Evolutionary conservation across 2,797 vertebrate species (phyloP).

Genomic region (Coracias cyanogaster): DNA sequence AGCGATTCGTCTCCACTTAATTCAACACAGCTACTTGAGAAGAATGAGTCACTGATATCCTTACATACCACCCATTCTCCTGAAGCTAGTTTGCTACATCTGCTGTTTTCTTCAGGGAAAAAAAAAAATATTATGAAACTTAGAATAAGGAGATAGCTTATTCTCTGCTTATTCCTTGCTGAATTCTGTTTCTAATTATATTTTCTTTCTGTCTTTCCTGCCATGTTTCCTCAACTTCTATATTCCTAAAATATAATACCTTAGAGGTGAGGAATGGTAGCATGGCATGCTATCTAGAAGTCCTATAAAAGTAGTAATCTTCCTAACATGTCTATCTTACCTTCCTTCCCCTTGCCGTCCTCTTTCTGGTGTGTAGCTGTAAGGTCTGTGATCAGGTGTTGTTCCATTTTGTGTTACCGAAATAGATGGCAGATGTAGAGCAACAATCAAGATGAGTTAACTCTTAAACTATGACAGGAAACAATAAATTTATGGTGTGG

Average conservation of each 20-base stretch:
- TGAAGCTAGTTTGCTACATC: background rate
- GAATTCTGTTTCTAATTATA: background rate
- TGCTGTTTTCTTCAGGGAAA: background rate
- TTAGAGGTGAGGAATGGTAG: background rate
- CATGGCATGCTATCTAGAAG: background rate
- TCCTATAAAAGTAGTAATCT: background rate
- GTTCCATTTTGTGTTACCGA: background rate
- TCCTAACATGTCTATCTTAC: background rate
- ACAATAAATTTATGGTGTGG: background rate
- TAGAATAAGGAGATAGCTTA: background rate
- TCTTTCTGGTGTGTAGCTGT: background rate
- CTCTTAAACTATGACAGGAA: background rate
- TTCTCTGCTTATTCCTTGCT: background rate
- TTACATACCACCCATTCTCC: background rate
- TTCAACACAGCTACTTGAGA: background rate
- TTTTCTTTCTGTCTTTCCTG: background rate
- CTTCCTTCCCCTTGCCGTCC: background rate
- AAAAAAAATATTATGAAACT: background rate
- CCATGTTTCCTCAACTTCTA: background rate
- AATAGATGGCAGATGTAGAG: background rate
- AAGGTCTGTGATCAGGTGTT: background rate
- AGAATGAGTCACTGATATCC: background rate
- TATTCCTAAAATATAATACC: background rate
- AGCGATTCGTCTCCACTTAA: background rate
- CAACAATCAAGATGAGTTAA: background rate